Evolutionary conservation across 2,888 invertebrate species (phyloP), one percentile per base, ranked within the genome.

Genomic region (Lasioglossum oenotherae): DNA sequence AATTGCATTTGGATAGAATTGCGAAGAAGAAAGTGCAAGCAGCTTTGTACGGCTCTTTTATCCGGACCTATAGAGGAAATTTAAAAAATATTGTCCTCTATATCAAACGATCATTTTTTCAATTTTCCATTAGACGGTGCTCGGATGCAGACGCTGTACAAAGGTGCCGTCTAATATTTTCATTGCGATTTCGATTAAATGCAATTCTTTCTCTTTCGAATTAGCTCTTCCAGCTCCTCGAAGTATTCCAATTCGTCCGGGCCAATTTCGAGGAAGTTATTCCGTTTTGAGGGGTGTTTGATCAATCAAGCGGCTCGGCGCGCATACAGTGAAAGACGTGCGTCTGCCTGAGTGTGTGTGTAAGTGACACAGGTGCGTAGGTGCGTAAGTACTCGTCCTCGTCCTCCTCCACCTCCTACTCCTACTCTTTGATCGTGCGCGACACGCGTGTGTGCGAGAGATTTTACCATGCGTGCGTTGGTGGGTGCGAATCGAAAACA

Each of bases 401-500:
- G 19, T 80, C 41, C 53, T 16, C n/a, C 78, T 72, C 69, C 38
- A 69, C 69, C 35, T 23, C 49, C 4, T 69, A 10, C 2, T 60
- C 41, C 3, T 69, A 69, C 69, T 69, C 23, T 27, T 35, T 35
- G 27, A 53, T 80, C 80, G 79, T 79, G 77, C 81, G 80, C 76
- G 81, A 85, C 84, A 80, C 88, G 88, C 89, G 88, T 74, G 89
- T 74, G 89, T 86, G 88, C 88, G 89, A 87, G 64, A 64, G 27
- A 38, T 85, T 84, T 88, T 88, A 91, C 89, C 57, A 90, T 91
- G 89, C 87, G 91, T 92, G 93, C 92, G 90, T 35, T 90, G 90
- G 80, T 90, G 88, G 93, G 93, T 93, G 93, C 93, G 92, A 92
- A 92, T 82, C 64, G 82, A 75, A 82, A 83, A 38, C 74, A 88